Evolutionary conservation across 30 jellyfish, hydroid and myxozoan species (phyloP).

Genomic region (Sanderia malayensis): DNA sequence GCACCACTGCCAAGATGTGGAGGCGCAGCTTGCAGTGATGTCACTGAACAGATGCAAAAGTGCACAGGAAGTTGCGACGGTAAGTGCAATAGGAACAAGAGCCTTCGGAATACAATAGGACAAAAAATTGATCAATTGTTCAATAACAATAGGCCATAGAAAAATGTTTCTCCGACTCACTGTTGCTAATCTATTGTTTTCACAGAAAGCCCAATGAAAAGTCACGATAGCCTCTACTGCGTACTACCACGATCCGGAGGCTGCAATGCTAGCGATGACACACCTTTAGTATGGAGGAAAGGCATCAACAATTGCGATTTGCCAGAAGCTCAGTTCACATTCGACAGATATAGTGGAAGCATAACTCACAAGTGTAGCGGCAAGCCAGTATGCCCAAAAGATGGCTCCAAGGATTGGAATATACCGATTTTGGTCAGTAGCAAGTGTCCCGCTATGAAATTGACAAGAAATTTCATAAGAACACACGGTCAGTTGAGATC

Average conservation of each 20-base stretch:
- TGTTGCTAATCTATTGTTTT: background rate
- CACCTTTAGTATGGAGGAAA: slow-evolving; percentile 46
- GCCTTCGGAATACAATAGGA: too few species aligned
- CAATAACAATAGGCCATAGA: background rate
- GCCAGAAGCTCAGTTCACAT: slow-evolving; percentile 43
- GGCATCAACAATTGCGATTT: slow-evolving; percentile 46
- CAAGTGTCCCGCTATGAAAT: slow-evolving; percentile 20
- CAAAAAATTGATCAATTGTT: too few species aligned
- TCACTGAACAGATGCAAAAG: background rate
- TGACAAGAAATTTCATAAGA: slow-evolving; percentile 3
- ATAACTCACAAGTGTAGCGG: slow-evolving; percentile 71
- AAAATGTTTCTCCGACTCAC: too few species aligned
- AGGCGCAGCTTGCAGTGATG: slow-evolving; percentile 46
- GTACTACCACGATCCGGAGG: slow-evolving; percentile 68
- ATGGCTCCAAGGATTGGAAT: background rate
- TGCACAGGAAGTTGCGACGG: slow-evolving; percentile 60
- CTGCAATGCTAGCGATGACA: slow-evolving; percentile 52
- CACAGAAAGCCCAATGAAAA: slow-evolving; percentile 40
- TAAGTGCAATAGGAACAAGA: too few species aligned
- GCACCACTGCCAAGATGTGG: slow-evolving; percentile 73
- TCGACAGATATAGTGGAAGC: slow-evolving; percentile 69
- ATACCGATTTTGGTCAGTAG: slow-evolving; percentile 17
- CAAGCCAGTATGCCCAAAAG: slow-evolving; percentile 63
- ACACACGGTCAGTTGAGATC: slow-evolving; percentile 32
- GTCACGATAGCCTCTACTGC: slow-evolving; percentile 50